Percentiles rank a stretch among this genome's conserved stretches.
Conservation (phyloP, 2,797 vertebrate species). For the Mormyrops boulengeri region DNA sequence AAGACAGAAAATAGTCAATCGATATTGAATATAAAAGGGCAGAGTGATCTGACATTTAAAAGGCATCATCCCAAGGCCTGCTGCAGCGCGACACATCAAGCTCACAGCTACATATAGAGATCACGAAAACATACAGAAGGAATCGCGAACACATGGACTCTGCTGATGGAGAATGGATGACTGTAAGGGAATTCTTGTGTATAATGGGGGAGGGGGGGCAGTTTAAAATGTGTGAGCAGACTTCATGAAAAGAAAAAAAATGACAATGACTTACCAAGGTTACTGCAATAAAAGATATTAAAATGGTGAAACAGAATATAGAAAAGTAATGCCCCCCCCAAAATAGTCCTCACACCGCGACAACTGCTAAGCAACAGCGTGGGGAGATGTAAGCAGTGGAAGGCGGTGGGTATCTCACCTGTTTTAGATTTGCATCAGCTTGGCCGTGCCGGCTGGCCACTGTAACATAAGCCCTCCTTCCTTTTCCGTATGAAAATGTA, state of each 20-base stretch:
- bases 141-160: neutral
- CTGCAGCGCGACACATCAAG: neutral
- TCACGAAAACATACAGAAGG: neutral
- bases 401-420: slow-evolving; percentile 46
- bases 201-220: neutral
- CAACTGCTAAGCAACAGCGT: slow-evolving; percentile 25
- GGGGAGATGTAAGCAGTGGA: slow-evolving; percentile 11
- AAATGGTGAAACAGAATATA: neutral
- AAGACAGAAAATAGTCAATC: neutral
- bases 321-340: neutral
- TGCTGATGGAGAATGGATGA: neutral
- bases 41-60: neutral
- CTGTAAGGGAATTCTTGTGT: neutral
- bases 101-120: neutral
- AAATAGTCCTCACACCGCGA: slow-evolving; percentile 8
- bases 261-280: neutral
- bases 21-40: neutral
- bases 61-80: neutral
- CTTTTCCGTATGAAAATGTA: slow-evolving; percentile 62
- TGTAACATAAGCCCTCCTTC: slow-evolving; percentile 64
- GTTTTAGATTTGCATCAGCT: slow-evolving; percentile 57
- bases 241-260: neutral
- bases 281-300: neutral
- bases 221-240: neutral
- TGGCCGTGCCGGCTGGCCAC: slow-evolving; percentile 37